Evolutionary conservation across 2,797 vertebrate genomes (phyloP).

Genomic region (Brotula barbata): DNA sequence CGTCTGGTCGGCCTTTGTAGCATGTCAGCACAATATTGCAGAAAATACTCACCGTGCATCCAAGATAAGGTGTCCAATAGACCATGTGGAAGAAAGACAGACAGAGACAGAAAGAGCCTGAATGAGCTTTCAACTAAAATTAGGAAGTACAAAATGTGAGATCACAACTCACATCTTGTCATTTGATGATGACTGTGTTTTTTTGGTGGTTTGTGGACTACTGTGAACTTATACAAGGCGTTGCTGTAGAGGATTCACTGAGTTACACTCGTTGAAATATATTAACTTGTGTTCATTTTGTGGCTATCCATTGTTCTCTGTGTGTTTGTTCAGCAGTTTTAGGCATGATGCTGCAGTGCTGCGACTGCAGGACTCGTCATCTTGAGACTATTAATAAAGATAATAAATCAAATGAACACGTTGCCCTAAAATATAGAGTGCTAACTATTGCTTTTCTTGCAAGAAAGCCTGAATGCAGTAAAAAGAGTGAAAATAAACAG

Average conservation of each 20-base stretch:
- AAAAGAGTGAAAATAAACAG: constrained; percentile 39
- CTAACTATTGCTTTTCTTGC: constrained; percentile 41
- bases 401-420: constrained; percentile 55
- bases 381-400: constrained; percentile 53
- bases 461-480: constrained; percentile 6
- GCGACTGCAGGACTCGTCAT: constrained; percentile 24
- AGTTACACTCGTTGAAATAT: background rate
- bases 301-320: constrained; percentile 9
- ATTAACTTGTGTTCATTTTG: constrained; percentile 25
- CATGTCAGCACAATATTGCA: constrained; percentile 1
- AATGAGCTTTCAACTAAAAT: constrained; percentile 7
- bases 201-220: background rate
- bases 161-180: background rate
- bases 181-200: background rate
- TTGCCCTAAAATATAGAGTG: constrained; percentile 54
- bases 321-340: constrained; percentile 36
- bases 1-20: background rate
- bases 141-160: constrained; percentile 25
- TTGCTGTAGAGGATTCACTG: constrained; percentile 14
- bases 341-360: constrained; percentile 24
- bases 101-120: constrained; percentile 6
- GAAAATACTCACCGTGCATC: constrained; percentile 57
- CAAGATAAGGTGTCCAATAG: constrained; percentile 23
- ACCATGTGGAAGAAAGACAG: constrained; percentile 7
- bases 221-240: background rate